phyloP scores from a whole-genome alignment of 2,888 invertebrate species.

The Alentia gelatinosa region DNA sequence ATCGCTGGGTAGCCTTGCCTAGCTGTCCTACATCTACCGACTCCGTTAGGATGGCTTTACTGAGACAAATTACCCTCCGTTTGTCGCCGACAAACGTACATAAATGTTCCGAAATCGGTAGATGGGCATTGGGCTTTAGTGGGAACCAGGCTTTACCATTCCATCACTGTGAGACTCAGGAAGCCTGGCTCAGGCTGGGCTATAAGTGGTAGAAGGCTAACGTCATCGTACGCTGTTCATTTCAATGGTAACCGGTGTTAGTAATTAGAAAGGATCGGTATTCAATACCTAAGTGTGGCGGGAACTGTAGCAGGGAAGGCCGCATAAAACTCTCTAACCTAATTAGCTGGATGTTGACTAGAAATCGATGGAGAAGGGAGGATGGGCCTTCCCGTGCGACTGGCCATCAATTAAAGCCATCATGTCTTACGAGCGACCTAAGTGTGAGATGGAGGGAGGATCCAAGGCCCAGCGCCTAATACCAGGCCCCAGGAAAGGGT shows the following conservation, averaged over 20 bases:
- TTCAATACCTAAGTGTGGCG: conserved; percentile 16
- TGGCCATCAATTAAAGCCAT: neutral
- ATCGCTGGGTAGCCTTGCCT: too few species aligned
- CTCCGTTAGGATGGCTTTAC: too few species aligned
- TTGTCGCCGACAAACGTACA: too few species aligned
- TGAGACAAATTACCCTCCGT: too few species aligned
- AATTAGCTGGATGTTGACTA: neutral
- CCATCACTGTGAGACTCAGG: neutral
- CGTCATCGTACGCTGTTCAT: neutral
- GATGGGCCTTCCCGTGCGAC: neutral
- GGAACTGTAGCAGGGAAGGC: neutral
- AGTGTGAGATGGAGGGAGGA: too few species aligned
- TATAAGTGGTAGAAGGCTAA: neutral
- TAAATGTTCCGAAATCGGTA: too few species aligned
- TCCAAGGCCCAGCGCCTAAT: too few species aligned
- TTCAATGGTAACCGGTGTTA: neutral
- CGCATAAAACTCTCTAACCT: neutral
- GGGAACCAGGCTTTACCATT: too few species aligned
- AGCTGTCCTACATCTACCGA: too few species aligned
- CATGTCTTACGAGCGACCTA: neutral
- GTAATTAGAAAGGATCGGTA: conserved; percentile 7
- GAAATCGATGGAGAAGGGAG: neutral
- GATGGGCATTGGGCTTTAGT: too few species aligned
- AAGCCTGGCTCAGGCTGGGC: neutral
- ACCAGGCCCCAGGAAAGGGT: too few species aligned